Percentiles rank a stretch among this genome's conserved stretches.
phyloP scores from a whole-genome alignment of 2,888 invertebrate genomes.

The Drosophila borealis region DNA sequence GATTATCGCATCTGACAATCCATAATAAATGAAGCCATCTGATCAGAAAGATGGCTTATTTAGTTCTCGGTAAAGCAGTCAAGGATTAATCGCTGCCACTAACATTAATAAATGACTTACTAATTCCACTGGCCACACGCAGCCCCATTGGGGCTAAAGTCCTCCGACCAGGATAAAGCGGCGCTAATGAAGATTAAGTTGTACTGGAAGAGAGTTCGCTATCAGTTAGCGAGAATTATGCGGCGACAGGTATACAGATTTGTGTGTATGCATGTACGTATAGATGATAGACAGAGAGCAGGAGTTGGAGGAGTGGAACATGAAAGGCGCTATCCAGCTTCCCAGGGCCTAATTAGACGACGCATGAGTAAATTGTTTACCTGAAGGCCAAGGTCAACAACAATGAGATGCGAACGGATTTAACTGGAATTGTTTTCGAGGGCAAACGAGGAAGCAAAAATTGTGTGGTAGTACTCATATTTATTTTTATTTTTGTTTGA shows the following conservation, averaged over 20 bases:
- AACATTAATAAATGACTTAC: slow-evolving; percentile 60
- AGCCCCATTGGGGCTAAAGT: slow-evolving; percentile 6
- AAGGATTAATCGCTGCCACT: slow-evolving; percentile 45
- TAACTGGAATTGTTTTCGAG: slow-evolving; percentile 65
- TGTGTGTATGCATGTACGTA: slow-evolving; percentile 30
- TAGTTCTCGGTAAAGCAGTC: slow-evolving; percentile 15
- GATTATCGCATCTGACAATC: not conserved
- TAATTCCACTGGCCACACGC: slow-evolving; percentile 63
- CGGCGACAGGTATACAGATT: slow-evolving; percentile 57
- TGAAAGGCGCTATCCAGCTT: slow-evolving; percentile 55
- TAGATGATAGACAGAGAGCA: not conserved
- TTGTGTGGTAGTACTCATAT: slow-evolving; percentile 33
- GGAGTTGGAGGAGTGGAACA: slow-evolving; percentile 32
- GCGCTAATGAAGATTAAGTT: slow-evolving; percentile 69
- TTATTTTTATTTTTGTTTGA: slow-evolving; percentile 24
- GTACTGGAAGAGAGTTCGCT: slow-evolving; percentile 3
- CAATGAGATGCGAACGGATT: slow-evolving; percentile 65
- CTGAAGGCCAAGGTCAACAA: slow-evolving; percentile 73
- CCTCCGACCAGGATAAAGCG: slow-evolving; percentile 13
- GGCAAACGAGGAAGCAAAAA: slow-evolving; percentile 38
- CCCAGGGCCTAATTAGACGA: slow-evolving; percentile 64
- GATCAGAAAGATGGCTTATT: slow-evolving; percentile 16
- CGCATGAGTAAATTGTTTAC: slow-evolving; percentile 68
- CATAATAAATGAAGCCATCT: not conserved
- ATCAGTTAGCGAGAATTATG: slow-evolving; percentile 50